These are phyloP conservation scores for Schizaphis graminum DNA, from an alignment of 2,888 invertebrate species.

Conservation along the genomic window DNA sequence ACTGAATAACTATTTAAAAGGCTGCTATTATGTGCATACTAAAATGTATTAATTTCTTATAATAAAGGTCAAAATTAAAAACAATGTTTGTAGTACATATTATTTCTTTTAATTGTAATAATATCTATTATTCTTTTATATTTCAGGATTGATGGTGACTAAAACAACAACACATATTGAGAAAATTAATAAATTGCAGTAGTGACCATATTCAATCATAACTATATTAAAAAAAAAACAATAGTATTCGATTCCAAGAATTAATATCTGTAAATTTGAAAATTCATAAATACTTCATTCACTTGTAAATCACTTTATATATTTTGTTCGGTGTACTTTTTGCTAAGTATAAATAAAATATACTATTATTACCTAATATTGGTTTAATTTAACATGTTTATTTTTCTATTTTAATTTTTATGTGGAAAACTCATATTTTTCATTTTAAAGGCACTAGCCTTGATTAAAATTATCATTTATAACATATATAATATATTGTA, in stretches of 20 bases:
- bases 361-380: slow-evolving; percentile 39
- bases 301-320: slow-evolving; percentile 58
- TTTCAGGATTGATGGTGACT: slow-evolving; percentile 61
- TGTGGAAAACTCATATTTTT: background rate
- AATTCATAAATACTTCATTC: slow-evolving; percentile 50
- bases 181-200: slow-evolving; percentile 51
- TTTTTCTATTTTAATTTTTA: background rate
- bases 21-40: background rate
- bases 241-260: slow-evolving; percentile 35
- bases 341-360: slow-evolving; percentile 60
- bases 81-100: background rate
- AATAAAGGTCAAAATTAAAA: background rate
- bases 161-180: slow-evolving; percentile 47
- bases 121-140: slow-evolving; percentile 27
- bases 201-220: slow-evolving; percentile 56
- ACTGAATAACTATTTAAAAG: background rate
- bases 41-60: background rate
- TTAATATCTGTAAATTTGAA: slow-evolving; percentile 55
- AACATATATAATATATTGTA: background rate
- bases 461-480: background rate
- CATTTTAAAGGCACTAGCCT: background rate
- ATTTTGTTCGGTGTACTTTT: slow-evolving; percentile 59
- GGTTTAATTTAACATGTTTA: background rate
- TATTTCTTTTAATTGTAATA: background rate
- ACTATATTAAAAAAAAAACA: slow-evolving; percentile 37